These are phyloP conservation scores for Seladonia tumulorum DNA, from an alignment of 2,888 invertebrate genomes.

Conservation along the genomic window DNA sequence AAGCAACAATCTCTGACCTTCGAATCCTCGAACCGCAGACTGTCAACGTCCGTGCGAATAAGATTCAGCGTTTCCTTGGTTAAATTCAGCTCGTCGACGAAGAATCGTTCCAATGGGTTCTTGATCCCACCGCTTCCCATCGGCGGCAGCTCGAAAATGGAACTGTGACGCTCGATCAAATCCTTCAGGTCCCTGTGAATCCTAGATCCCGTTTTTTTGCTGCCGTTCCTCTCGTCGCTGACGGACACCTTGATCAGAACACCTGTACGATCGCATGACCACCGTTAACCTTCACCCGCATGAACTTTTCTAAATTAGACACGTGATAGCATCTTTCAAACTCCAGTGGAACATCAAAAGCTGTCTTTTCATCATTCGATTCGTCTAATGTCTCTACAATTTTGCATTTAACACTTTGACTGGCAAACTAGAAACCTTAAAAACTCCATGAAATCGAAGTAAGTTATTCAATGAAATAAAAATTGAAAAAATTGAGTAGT, in stretches of 20 bases:
- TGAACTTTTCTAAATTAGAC: no score
- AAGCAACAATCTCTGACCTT: constrained; percentile 78
- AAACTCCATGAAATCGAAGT: no score
- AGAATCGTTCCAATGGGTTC: constrained; percentile 86
- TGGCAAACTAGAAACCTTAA: no score
- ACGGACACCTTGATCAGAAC: constrained; percentile 42
- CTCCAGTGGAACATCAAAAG: no score
- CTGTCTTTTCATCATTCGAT: no score
- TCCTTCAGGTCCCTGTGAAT: constrained; percentile 74
- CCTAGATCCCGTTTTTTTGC: constrained; percentile 61
- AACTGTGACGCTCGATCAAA: constrained; percentile 63
- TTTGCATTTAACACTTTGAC: no score
- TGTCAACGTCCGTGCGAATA: constrained; percentile 84
- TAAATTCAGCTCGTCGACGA: constrained; percentile 87
- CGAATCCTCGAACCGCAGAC: constrained; percentile 84
- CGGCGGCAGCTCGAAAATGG: constrained; percentile 27
- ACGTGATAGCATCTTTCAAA: no score
- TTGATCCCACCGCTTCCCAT: not conserved
- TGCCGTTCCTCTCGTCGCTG: constrained; percentile 44
- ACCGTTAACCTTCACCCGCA: not conserved
- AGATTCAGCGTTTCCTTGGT: constrained; percentile 87
- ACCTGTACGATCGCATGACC: constrained; percentile 16
- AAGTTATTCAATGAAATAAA: no score
- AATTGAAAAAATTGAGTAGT: no score
- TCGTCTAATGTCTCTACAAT: no score